phyloP scores from a whole-genome alignment of 2,113 vertebrate species.

The Eulacestoma nigropectus region DNA sequence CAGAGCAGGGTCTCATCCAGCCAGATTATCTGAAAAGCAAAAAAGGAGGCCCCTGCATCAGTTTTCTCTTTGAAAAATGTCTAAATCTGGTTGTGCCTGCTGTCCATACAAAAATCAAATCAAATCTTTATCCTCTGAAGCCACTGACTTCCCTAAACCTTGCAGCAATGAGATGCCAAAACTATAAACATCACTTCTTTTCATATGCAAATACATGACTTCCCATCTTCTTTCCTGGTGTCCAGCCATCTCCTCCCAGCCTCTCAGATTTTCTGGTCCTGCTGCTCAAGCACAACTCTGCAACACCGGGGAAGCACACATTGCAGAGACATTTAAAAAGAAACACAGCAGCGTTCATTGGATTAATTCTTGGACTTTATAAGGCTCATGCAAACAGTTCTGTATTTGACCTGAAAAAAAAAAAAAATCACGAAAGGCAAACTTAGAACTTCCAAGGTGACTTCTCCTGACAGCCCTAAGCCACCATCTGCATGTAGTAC shows the following conservation, averaged over 20 bases:
- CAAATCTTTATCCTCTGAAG: background rate
- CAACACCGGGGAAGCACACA: background rate
- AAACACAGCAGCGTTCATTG: background rate
- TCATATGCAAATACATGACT: background rate
- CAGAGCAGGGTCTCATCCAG: background rate
- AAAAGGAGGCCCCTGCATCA: background rate
- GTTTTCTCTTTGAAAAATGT: background rate
- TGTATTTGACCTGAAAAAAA: background rate
- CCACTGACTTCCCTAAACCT: background rate
- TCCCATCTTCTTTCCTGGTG: background rate
- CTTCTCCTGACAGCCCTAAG: background rate
- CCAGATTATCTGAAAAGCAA: background rate
- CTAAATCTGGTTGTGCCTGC: background rate
- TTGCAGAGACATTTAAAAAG: background rate
- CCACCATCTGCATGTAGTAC: fast-evolving
- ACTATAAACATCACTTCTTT: background rate
- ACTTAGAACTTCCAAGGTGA: background rate
- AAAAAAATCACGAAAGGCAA: background rate
- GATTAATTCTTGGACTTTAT: background rate
- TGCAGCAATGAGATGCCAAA: background rate
- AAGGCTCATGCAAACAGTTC: background rate
- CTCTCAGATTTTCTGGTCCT: background rate
- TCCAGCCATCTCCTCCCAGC: background rate
- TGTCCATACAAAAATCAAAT: background rate
- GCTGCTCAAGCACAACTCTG: background rate